These are phyloP conservation scores for Archocentrus centrarchus DNA, from an alignment of 2,113 vertebrate species.

Conservation along the genomic window DNA sequence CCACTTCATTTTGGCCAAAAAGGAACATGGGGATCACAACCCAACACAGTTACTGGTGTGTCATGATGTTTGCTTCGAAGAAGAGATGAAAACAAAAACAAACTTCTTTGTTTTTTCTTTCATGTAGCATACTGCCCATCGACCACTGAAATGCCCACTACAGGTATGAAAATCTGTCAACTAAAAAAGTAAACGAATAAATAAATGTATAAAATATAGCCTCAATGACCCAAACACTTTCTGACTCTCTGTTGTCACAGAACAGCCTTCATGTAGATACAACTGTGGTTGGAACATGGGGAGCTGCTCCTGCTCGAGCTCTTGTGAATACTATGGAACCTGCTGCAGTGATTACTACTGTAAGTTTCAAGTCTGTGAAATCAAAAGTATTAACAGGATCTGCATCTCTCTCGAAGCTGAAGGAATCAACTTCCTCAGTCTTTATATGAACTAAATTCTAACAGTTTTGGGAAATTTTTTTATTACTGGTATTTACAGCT, in stretches of 20 bases:
- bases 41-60: no score
- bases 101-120: not conserved
- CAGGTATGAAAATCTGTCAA: not conserved
- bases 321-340: constrained; percentile 59
- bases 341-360: constrained; percentile 67
- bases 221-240: no score
- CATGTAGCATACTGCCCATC: not conserved
- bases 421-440: no score
- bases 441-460: no score
- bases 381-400: no score
- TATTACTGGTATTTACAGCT: no score
- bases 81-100: not conserved
- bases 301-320: constrained; percentile 65
- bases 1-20: no score
- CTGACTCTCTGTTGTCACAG: not conserved
- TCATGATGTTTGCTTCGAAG: no score
- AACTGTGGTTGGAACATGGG: constrained; percentile 27
- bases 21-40: no score
- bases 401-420: no score
- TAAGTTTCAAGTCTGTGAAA: constrained; percentile 27
- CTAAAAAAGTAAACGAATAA: no score
- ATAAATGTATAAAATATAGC: not conserved
- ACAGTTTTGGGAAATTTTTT: no score
- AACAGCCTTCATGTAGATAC: constrained; percentile 41
- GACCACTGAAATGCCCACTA: not conserved